phyloP scores from a whole-genome alignment of 2,888 invertebrate species.

The Dorcus parallelipipedus region DNA sequence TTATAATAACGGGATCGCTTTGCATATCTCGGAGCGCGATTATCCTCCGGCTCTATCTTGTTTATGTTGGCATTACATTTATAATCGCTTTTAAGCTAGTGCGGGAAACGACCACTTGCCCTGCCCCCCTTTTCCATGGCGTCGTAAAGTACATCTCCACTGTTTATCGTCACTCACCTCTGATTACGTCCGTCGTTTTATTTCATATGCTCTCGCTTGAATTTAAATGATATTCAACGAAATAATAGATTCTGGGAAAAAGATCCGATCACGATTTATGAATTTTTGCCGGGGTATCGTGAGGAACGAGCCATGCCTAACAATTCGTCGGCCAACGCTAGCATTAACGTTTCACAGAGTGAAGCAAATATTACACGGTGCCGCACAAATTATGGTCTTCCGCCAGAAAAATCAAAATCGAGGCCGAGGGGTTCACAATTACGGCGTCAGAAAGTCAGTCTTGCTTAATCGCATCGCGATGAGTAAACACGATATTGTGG shows the following conservation, averaged over 20 bases:
- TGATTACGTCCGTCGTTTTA: not conserved
- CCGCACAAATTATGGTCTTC: constrained; percentile 46
- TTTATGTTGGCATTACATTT: constrained; percentile 42
- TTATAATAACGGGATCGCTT: constrained; percentile 49
- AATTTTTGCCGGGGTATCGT: constrained; percentile 9
- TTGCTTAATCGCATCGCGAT: constrained; percentile 31
- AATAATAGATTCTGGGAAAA: no score
- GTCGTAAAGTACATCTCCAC: constrained; percentile 27
- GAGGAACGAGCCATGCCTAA: constrained; percentile 18
- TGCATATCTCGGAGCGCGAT: constrained; percentile 47
- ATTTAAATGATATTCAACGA: no score
- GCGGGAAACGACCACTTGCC: constrained; percentile 31
- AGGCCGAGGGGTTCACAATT: constrained; percentile 41
- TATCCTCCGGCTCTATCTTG: constrained; percentile 45
- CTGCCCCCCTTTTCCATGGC: constrained; percentile 27
- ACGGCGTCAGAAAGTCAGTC: constrained; percentile 40
- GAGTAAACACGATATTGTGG: constrained; percentile 35
- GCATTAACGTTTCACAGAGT: constrained; percentile 40
- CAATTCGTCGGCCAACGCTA: constrained; percentile 23
- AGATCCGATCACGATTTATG: constrained; percentile 13
- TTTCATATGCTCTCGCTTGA: not conserved
- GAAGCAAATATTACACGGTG: constrained; percentile 45
- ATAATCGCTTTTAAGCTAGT: constrained; percentile 35
- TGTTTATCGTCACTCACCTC: not conserved
- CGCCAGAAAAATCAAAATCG: constrained; percentile 42